Evolutionary conservation across 2,113 vertebrate genomes (phyloP), one percentile per base, ranked within the genome.

Genomic region (Mustelus asterias): DNA sequence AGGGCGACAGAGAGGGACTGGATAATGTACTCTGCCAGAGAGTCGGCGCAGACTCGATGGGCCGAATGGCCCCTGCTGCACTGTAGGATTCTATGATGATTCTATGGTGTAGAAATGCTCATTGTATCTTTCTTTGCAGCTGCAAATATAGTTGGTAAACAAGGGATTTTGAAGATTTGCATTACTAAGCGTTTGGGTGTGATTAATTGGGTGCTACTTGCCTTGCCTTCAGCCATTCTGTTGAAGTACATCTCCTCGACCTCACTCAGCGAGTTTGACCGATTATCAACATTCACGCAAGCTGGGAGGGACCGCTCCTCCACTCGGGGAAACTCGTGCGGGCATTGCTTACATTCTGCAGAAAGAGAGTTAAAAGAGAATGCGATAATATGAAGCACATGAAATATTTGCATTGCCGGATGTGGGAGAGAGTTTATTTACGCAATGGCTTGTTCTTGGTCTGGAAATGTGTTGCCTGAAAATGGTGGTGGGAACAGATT

Each of bases 311-410:
- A 54, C 0, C 1, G 96, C 67, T 96, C 96, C 33, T 97, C 96
- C 80, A 70, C 69, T 65, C 96, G 93, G 58, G 96, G 80, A 86
- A 97, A 96, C 76, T 97, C 96, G 94, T 0, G 96, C 69, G 97
- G 96, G 70, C 97, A 98, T 0, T 98, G 98, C 96, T 99, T 99
- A 96, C 98, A 98, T 96, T 99, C 98, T 0, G 98, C 99, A 0
- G 97, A 98, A 99, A 97, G 33, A 54, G 48, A 54, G 48, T 54
- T 96, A 97, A 96, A 96, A 18, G 96, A 86, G 76, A 95, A 20
- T 48, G 13, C 18, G 48, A 58, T 95, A 2, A 80, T 6, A 24
- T 72, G 7, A 44, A 60, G 5, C 6, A 33, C 76, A 33, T 76
- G 6, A 95, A 95, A 95, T 44, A 54, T 14, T 95, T 72, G 70